Conservation (phyloP, 1,140 invertebrate genomes). For the Macrosteles quadrilineatus region DNA sequence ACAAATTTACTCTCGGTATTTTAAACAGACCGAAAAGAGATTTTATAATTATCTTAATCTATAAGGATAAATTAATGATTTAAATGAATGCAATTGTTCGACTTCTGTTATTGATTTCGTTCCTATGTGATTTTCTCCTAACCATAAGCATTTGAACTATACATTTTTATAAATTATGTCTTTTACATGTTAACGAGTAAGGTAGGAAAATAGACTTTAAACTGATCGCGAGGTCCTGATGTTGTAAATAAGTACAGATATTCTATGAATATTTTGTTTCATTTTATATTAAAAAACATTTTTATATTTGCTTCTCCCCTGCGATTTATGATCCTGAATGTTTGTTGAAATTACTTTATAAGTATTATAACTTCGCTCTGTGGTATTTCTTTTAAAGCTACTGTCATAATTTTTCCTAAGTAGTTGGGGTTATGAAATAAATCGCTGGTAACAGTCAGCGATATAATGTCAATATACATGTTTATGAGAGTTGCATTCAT, state of each 20-base stretch:
- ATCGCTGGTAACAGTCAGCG: no score
- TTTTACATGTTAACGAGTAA: background rate
- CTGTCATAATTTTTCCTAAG: no score
- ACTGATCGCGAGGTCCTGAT: constrained; percentile 17
- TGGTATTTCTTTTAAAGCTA: background rate
- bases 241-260: constrained; percentile 20
- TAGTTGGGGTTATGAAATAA: no score
- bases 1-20: no score
- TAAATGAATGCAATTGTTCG: constrained; percentile 18
- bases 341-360: background rate
- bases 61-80: background rate
- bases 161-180: background rate
- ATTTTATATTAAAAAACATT: constrained; percentile 17
- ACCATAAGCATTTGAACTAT: background rate
- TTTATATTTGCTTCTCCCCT: constrained; percentile 13
- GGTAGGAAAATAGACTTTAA: background rate
- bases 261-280: constrained; percentile 21
- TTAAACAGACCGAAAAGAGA: no score
- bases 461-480: no score
- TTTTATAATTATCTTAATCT: no score
- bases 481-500: constrained; percentile 15
- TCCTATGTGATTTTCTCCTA: constrained; percentile 1
- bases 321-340: background rate
- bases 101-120: constrained; percentile 1
- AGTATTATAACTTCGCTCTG: background rate